Evolutionary conservation across 2,113 vertebrate species (phyloP), one percentile per base, ranked within the genome.

Genomic region (Zosterops hypoxanthus): DNA sequence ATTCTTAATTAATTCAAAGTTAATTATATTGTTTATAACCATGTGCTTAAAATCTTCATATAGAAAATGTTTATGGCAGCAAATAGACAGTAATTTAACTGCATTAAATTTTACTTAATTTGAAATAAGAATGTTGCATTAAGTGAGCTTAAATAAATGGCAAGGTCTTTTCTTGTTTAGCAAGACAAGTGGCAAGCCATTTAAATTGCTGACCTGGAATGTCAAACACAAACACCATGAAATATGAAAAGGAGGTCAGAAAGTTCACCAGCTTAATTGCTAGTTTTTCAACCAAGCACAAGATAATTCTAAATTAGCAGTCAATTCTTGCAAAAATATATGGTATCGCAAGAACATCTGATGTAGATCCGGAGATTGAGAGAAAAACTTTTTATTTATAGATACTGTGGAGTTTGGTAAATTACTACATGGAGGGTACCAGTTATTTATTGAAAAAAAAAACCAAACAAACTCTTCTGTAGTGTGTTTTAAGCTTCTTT

Each of bases 61-160:
- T 87, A 97, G 97, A 97, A 98, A 98, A 96, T 97, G 97, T 97
- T 98, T 98, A 97, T 97, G 90, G 96, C 92, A 97, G 96, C 86
- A 95, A 97, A 93, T 91, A 97, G 96, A 97, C 96, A 97, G 97
- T 97, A 97, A 98, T 98, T 97, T 97, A 96, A 96, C 71, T 94
- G 86, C 93, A 95, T 97, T 98, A 97, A 97, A 97, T 97, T 97
- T 97, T 97, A 79, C 90, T 94, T 95, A 87, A 97, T 97, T 97
- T 97, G 95, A 97, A 98, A 95, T 89, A 96, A 95, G 96, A 97
- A 96, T 87, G 93, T 97, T 97, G 84, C 91, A 94, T 97, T 97
- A 97, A 98, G 63, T 80, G 92, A 96, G 92, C 83, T 97, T 91
- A 94, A 97, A 94, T 97, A 92, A 96, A 96, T 93, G 68, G 19